Base-by-base conservation (phyloP, 2,797 vertebrate species). In the Artibeus jamaicensis region DNA sequence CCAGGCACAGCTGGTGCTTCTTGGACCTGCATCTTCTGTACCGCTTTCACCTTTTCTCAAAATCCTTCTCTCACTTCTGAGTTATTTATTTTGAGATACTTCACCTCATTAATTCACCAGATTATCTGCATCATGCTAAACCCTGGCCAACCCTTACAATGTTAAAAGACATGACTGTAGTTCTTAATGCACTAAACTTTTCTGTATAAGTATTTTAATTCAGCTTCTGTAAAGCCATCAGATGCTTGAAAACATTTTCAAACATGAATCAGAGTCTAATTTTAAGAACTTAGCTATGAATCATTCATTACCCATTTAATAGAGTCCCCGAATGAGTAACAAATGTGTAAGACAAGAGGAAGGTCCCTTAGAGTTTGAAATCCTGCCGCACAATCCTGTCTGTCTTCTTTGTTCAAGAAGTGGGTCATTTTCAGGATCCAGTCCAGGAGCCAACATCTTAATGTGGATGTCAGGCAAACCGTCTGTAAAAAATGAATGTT, bases 401-500 rank as follows among this genome's bases (percentile, higher is more conserved):
- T 79, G 32, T 92, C 73, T 42, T 86, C 96, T 95, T 86, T 73
- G 71, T 91, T 89, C 84, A 85, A 93, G 78, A 91, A 79, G 44
- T 87, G 78, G 24, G 86, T 67, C 39, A 46, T 89, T 83, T 78
- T 88, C 93, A 84, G 95, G 87, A 81, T 85, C 87, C 94, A 77
- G 19, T 92, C 77, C 78, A 71, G 65, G 78, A 91, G 67, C 10
- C 70, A 86, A 48, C 29, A 46, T 96, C 79, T 89, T 92, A 42
- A 83, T 59, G 67, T 83, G 53, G 62, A 0, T 65, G 50, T 9
- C 55, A 71, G 57, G 89, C 86, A 91, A 76, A 83, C 34, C 46
- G 79, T 16, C 97, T 98, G 96, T 70, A 97, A 96, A 89, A 96
- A 90, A 7, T 37, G 87, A 95, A 3, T 10, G 78, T 29, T 48